Evolutionary conservation across 1,140 invertebrate genomes (phyloP).

Genomic region (Spodoptera litura): DNA sequence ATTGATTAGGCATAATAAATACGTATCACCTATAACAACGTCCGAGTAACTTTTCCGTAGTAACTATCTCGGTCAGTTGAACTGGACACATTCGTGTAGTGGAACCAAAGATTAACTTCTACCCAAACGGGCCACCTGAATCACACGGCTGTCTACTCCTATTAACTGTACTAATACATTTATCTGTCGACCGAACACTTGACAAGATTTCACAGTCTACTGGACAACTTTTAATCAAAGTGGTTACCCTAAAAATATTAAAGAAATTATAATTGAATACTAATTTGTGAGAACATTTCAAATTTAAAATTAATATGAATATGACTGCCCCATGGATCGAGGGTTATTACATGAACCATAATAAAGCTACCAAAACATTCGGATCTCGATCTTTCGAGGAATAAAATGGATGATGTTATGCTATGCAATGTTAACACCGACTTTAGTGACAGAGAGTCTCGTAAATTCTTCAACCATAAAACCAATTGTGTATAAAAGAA

Average conservation of each 20-base stretch:
- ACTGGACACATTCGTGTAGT: not conserved
- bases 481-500: constrained; percentile 42
- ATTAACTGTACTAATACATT: constrained; percentile 59
- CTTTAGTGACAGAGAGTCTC: not conserved
- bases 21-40: too few species aligned
- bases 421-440: not conserved
- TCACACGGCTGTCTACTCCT: constrained; percentile 60
- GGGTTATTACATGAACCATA: too few species aligned
- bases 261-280: constrained; percentile 43
- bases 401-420: not conserved
- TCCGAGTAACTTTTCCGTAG: too few species aligned
- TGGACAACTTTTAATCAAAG: constrained; percentile 68
- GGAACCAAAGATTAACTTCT: constrained; percentile 27
- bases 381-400: too few species aligned
- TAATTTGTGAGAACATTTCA: constrained; percentile 38
- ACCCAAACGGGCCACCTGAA: constrained; percentile 48
- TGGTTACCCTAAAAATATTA: constrained; percentile 64
- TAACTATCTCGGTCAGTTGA: not conserved
- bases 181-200: constrained; percentile 53
- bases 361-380: too few species aligned
- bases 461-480: constrained; percentile 30
- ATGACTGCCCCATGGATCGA: too few species aligned
- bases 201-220: constrained; percentile 70
- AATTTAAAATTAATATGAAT: too few species aligned
- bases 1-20: too few species aligned